These are phyloP conservation scores for Sycophila sp. DNA, from an alignment of 1,140 invertebrate species.

Conservation along the genomic window DNA sequence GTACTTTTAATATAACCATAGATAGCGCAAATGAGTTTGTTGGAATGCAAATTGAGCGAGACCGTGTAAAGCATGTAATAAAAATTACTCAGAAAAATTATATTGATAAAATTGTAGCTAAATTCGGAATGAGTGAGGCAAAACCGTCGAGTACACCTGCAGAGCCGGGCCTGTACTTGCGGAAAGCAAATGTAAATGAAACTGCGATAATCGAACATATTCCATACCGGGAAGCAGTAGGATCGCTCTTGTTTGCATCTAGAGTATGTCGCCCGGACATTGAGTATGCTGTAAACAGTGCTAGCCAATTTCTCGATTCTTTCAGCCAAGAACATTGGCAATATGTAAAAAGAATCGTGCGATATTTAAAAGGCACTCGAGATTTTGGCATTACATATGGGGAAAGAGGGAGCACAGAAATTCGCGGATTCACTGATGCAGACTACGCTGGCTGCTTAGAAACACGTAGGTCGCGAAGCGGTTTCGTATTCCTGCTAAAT, in stretches of 20 bases:
- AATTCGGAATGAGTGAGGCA: not conserved
- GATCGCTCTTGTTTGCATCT: slow-evolving; percentile 53
- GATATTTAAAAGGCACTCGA: slow-evolving; percentile 38
- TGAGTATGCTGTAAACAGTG: slow-evolving; percentile 47
- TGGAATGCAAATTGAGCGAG: slow-evolving; percentile 47
- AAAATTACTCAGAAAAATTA: slow-evolving; percentile 10
- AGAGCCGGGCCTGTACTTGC: not conserved
- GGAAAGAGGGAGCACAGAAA: slow-evolving; percentile 1
- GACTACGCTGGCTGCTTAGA: slow-evolving; percentile 30
- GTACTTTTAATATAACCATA: slow-evolving; percentile 45
- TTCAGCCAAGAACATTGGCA: slow-evolving; percentile 34
- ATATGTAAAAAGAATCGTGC: slow-evolving; percentile 38
- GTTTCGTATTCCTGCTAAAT: not conserved
- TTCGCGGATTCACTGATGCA: slow-evolving; percentile 35
- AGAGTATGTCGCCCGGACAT: slow-evolving; percentile 57
- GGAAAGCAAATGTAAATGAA: not conserved
- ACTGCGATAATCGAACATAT: not conserved
- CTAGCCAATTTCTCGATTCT: slow-evolving; percentile 42
- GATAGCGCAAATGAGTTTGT: slow-evolving; percentile 39
- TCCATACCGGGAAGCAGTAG: slow-evolving; percentile 53
- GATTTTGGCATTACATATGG: slow-evolving; percentile 35
- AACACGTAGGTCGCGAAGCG: slow-evolving; percentile 4
- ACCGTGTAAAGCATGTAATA: slow-evolving; percentile 27
- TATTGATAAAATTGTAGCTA: not conserved
- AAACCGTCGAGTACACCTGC: not conserved